A percentile compares a stretch with the other conserved stretches of the same genome.
These are phyloP conservation scores for Hemichromis elongatus DNA, from an alignment of 2,113 vertebrate species.

Conservation along the genomic window DNA sequence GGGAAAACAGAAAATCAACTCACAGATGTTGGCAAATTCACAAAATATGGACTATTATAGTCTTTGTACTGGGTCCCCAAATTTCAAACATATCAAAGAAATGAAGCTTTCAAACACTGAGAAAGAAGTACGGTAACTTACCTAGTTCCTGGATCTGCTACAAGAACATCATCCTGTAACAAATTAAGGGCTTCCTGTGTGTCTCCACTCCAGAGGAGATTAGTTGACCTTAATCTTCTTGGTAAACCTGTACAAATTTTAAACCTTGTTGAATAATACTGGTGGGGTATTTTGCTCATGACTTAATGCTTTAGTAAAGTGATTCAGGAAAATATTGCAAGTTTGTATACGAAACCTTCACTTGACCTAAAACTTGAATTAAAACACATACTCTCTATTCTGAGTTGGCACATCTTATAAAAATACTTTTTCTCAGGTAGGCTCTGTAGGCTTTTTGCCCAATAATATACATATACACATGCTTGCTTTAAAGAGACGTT, in stretches of 20 bases:
- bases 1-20: neutral
- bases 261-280: neutral
- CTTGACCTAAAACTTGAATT: neutral
- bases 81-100: neutral
- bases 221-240: conserved; percentile 82
- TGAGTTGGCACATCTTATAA: neutral
- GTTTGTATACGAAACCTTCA: neutral
- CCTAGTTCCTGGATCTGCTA: conserved; percentile 88
- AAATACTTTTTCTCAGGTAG: neutral
- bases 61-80: neutral
- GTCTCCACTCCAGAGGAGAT: conserved; percentile 82
- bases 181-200: conserved; percentile 78
- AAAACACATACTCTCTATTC: neutral
- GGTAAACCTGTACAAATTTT: conserved; percentile 76
- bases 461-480: too few species aligned
- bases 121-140: conserved; percentile 44
- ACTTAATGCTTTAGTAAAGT: neutral
- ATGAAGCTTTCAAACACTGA: neutral
- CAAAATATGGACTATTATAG: neutral
- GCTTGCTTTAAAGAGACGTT: too few species aligned
- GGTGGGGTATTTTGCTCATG: neutral
- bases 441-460: neutral
- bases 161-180: conserved; percentile 83
- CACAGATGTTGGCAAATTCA: neutral
- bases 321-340: neutral